Evolutionary conservation across 1,140 invertebrate genomes (phyloP).

Genomic region (Heliconius melpomene): DNA sequence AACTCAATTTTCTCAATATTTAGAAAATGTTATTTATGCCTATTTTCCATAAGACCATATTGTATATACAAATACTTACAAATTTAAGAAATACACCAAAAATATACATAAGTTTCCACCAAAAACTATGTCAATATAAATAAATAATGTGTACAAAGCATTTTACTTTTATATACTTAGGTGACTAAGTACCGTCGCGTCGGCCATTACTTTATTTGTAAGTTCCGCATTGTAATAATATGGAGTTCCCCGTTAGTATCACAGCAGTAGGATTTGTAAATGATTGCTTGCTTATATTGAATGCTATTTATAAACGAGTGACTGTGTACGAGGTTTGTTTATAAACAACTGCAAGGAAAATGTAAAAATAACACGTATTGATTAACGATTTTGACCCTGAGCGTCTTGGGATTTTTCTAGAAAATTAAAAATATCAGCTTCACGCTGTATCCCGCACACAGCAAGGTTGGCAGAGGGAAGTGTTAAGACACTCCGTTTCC

Average conservation of each 20-base stretch:
- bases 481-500: too few relatives aligned
- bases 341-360: conserved; percentile 43
- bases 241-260: conserved; percentile 35
- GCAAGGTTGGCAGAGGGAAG: too few relatives aligned
- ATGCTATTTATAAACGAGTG: conserved; percentile 42
- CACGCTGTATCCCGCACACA: too few relatives aligned
- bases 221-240: conserved; percentile 24
- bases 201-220: background rate
- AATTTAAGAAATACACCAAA: too few relatives aligned
- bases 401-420: background rate
- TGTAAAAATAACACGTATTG: conserved; percentile 35
- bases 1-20: too few relatives aligned
- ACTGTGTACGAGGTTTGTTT: conserved; percentile 36
- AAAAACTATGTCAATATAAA: too few relatives aligned
- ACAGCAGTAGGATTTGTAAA: conserved; percentile 41
- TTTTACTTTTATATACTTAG: background rate
- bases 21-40: too few relatives aligned
- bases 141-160: too few relatives aligned
- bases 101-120: too few relatives aligned
- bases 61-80: too few relatives aligned
- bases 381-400: conserved; percentile 16
- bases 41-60: too few relatives aligned
- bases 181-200: background rate
- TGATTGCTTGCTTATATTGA: conserved; percentile 37
- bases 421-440: too few relatives aligned